Evolutionary conservation across 2,113 vertebrate genomes (phyloP), one percentile per base, ranked within the genome.

Genomic region (Plectropomus leopardus): DNA sequence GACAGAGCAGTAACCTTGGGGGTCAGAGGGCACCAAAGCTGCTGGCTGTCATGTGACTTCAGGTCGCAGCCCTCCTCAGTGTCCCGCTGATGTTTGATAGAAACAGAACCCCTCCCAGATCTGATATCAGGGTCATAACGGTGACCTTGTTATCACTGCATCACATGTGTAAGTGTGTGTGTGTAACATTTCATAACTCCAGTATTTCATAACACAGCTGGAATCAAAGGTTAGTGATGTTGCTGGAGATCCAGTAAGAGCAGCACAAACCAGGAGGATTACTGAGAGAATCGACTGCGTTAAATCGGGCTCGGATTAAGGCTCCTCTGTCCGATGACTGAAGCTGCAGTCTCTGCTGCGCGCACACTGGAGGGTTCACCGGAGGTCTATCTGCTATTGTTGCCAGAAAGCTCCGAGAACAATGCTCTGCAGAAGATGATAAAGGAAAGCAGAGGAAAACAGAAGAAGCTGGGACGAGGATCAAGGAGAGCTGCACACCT

Each of bases 401-500:
- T 87, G 77, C 76, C 78, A 85, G 40, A 75, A 68, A 76, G 70
- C 78, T 80, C 10, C 0, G 24, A 80, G 76, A 89, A 80, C 74
- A 69, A 57, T 53, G 63, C 51, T 65, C 72, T 47, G 10, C 57
- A 70, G 30, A 70, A 72, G 59, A 76, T 53, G 58, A 48, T 34
- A 72, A 80, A 85, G 44, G 44, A 68, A n/a, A 71, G 61, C 58
- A 76, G 24, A 21, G 57, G 85, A 60, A 72, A 71, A 45, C 57
- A 40, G 59, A 58, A 61, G 47, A 60, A 74, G 59, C 32, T 59
- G 54, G 80, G 58, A 78, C 7, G 42, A 70, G 65, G 72, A 89
- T 80, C 68, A 89, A 83, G 86, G 57, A 83, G 44, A 15, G 10
- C 61, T 65, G 32, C 63, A 86, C 88, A 83, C 80, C 84, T 87